Evolutionary conservation across 2,113 vertebrate genomes (phyloP).

Genomic region (Vulpes ferrilata): DNA sequence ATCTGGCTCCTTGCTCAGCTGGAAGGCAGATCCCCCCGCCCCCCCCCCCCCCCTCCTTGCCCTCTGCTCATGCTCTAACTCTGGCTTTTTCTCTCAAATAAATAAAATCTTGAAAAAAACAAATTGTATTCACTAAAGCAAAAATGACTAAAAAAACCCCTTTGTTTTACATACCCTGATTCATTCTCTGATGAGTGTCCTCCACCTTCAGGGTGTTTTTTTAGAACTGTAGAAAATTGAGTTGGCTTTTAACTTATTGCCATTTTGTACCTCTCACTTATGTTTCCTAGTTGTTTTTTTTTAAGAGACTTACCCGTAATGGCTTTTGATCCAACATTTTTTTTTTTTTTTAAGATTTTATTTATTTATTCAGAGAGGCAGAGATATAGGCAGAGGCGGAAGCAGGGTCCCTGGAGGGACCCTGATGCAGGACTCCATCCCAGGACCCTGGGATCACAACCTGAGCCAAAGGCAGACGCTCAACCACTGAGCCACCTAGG

Average conservation of each 20-base stretch:
- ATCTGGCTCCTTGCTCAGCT: too few species aligned
- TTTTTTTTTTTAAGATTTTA: too few species aligned
- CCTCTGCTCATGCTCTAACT: not conserved
- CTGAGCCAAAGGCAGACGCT: too few species aligned
- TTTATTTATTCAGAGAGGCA: too few species aligned
- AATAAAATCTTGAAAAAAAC: not conserved
- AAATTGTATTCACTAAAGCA: conserved; percentile 29
- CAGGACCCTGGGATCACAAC: too few species aligned
- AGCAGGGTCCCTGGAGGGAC: too few species aligned
- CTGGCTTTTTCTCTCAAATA: not conserved
- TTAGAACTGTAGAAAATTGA: conserved; percentile 16
- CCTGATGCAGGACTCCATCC: too few species aligned
- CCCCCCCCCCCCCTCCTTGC: too few species aligned
- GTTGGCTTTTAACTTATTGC: conserved; percentile 46
- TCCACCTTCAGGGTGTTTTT: not conserved
- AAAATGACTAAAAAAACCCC: not conserved
- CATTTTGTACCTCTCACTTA: not conserved
- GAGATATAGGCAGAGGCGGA: too few species aligned
- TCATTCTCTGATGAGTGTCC: not conserved
- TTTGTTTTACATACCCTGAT: not conserved
- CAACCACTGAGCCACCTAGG: too few species aligned
- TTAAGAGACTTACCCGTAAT: not conserved
- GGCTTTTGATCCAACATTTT: not conserved
- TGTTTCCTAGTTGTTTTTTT: not conserved
- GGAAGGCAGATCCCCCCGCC: too few species aligned